phyloP scores from a whole-genome alignment of 2,797 vertebrate genomes.

The Zenarchopterus dispar region DNA sequence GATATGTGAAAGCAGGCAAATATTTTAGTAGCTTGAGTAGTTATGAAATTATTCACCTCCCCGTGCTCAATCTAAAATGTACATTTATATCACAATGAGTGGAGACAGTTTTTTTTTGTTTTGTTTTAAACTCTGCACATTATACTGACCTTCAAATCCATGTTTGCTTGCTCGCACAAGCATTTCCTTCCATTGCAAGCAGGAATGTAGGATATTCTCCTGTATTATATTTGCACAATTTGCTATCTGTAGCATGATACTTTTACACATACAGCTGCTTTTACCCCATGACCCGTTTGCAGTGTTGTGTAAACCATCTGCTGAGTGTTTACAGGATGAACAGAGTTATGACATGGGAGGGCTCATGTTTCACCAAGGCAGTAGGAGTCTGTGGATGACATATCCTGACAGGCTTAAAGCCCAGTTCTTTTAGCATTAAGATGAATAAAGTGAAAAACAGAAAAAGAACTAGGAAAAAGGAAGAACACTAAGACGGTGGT shows the following conservation, averaged over 20 bases:
- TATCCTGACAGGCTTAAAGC: neutral
- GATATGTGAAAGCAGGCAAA: constrained; percentile 21
- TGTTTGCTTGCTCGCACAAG: neutral
- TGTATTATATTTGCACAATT: neutral
- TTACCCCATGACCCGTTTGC: constrained; percentile 40
- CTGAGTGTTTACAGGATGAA: constrained; percentile 36
- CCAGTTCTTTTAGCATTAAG: neutral
- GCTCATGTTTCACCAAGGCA: constrained; percentile 32
- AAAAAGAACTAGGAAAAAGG: neutral
- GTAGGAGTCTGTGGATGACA: neutral
- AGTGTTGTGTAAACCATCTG: constrained; percentile 52
- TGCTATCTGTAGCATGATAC: constrained; percentile 27
- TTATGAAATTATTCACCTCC: neutral
- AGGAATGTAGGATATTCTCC: neutral
- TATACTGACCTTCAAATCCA: no score
- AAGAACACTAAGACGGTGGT: neutral
- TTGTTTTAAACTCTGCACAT: constrained; percentile 3
- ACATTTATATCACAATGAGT: neutral
- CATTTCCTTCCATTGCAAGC: neutral
- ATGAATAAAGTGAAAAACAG: neutral
- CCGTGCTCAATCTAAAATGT: neutral
- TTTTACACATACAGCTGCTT: constrained; percentile 17
- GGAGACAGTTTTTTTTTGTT: neutral
- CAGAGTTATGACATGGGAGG: constrained; percentile 6
- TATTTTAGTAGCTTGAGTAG: neutral